Evolutionary conservation across 2,797 vertebrate species (phyloP).

Genomic region (Coendou prehensilis): DNA sequence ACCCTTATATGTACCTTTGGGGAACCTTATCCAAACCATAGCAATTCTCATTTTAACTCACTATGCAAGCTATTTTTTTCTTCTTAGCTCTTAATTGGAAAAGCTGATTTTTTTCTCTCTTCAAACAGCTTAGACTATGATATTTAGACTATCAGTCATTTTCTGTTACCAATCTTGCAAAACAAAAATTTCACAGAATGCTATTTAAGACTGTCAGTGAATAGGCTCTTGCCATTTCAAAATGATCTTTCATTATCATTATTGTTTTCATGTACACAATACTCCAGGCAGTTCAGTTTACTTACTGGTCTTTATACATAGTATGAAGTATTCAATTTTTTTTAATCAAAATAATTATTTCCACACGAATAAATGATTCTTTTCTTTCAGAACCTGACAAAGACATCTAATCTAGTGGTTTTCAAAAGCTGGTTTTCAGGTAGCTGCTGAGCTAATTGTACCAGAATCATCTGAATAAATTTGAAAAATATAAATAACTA

Average conservation of each 20-base stretch:
- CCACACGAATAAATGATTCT: conserved; percentile 40
- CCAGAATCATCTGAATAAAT: conserved; percentile 4
- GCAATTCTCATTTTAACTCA: not conserved
- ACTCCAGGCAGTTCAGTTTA: not conserved
- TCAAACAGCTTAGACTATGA: not conserved
- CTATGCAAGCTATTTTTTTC: not conserved
- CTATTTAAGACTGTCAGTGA: not conserved
- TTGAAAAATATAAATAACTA: conserved; percentile 11
- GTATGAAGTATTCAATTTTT: not conserved
- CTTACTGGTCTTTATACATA: not conserved
- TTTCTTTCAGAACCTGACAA: not conserved
- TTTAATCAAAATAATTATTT: not conserved
- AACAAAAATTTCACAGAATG: conserved; percentile 2
- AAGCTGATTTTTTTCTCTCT: not conserved
- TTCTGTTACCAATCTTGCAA: not conserved
- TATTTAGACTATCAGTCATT: conserved; percentile 4
- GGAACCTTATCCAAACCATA: not conserved
- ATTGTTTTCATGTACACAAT: not conserved
- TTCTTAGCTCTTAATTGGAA: not conserved
- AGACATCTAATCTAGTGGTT: conserved; percentile 48
- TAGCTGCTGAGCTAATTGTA: not conserved
- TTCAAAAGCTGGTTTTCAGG: not conserved
- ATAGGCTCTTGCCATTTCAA: not conserved
- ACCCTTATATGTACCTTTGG: not conserved
- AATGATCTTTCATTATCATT: not conserved